Conservation (phyloP, 2,113 vertebrate species). For the Otis tarda region DNA sequence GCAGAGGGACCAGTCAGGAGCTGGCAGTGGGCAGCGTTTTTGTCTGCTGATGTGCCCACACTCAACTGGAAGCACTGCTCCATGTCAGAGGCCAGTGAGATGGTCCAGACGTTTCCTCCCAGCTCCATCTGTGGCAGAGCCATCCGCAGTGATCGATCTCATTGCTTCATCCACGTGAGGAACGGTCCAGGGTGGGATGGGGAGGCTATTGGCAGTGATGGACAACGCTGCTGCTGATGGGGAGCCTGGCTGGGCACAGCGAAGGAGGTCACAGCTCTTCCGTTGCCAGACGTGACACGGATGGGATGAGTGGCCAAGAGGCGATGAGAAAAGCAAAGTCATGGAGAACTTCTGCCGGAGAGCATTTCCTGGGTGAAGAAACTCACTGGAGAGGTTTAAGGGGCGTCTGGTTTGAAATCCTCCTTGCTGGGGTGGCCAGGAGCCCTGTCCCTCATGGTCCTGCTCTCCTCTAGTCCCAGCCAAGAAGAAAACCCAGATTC, state of each 20-base stretch:
- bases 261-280: background rate
- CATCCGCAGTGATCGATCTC: background rate
- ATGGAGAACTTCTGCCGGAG: background rate
- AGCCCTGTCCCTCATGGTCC: background rate
- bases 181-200: background rate
- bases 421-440: background rate
- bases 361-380: accelerated
- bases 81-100: background rate
- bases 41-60: background rate
- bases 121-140: slow-evolving; percentile 40
- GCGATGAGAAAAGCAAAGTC: background rate
- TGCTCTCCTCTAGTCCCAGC: background rate
- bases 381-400: background rate
- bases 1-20: background rate
- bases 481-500: background rate
- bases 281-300: background rate
- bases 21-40: background rate
- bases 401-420: background rate
- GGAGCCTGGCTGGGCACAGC: background rate
- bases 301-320: accelerated
- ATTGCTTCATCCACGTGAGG: accelerated
- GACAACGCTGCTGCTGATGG: accelerated
- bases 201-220: accelerated
- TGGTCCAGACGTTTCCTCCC: slow-evolving; percentile 58
- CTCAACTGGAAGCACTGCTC: background rate